Conservation (phyloP, 2,113 vertebrate genomes). For the Rhabdomys dilectus region DNA sequence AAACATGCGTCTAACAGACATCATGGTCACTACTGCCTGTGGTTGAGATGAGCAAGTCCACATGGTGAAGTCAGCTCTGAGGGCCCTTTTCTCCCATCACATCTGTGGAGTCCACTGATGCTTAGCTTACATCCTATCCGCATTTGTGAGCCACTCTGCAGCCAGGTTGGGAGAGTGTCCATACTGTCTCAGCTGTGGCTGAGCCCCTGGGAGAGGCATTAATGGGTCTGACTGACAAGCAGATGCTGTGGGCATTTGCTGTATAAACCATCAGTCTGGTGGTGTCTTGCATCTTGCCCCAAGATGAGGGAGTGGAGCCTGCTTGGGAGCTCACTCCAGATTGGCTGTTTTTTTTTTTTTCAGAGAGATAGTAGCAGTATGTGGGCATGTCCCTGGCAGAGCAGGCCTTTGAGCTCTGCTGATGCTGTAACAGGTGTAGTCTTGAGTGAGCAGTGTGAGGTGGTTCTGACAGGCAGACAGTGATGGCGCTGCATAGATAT, state of each 20-base stretch:
- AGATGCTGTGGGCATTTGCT: not conserved
- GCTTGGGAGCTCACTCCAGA: not conserved
- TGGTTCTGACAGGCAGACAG: rapidly evolving
- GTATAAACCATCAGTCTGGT: rapidly evolving
- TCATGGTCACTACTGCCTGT: rapidly evolving
- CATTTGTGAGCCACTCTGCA: not conserved
- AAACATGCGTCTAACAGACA: rapidly evolving
- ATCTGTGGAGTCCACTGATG: rapidly evolving
- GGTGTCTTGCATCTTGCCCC: not conserved
- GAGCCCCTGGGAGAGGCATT: rapidly evolving
- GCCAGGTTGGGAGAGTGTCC: not conserved
- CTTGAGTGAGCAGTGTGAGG: rapidly evolving
- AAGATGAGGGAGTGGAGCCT: not conserved
- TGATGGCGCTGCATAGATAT: not conserved
- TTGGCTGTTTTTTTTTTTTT: not conserved
- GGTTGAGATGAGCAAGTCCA: rapidly evolving
- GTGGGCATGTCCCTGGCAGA: rapidly evolving
- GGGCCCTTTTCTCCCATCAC: rapidly evolving
- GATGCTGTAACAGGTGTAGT: rapidly evolving
- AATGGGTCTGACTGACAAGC: not conserved
- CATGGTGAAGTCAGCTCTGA: rapidly evolving
- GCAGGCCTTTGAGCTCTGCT: rapidly evolving
- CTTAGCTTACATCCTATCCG: rapidly evolving
- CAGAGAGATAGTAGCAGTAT: not conserved
- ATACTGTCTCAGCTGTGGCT: not conserved